These are phyloP conservation scores for Germaria angustata DNA, from an alignment of 2,888 invertebrate species.

Conservation along the genomic window DNA sequence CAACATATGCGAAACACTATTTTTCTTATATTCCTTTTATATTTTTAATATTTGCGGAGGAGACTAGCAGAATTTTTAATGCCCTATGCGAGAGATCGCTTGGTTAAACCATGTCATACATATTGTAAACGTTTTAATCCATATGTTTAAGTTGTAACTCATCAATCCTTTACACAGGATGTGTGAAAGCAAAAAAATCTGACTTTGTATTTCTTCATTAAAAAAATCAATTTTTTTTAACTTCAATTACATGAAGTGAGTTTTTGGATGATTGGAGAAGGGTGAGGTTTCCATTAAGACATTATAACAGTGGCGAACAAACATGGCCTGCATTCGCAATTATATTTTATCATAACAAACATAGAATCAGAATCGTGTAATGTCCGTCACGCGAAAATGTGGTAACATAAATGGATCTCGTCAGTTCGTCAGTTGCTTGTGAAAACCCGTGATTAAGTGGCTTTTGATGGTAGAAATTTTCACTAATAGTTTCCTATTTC, in stretches of 20 bases:
- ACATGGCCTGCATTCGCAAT: too few relatives aligned
- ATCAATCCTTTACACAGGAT: conserved; percentile 21
- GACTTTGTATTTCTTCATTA: background rate
- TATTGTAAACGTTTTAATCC: conserved; percentile 14
- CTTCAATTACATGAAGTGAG: conserved; percentile 1
- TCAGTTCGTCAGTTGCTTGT: too few relatives aligned
- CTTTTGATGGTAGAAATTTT: too few relatives aligned
- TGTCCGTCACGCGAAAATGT: too few relatives aligned
- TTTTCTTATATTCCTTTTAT: background rate
- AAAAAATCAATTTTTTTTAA: background rate
- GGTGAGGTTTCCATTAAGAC: background rate
- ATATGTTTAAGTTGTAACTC: background rate
- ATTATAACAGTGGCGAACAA: background rate
- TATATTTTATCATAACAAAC: too few relatives aligned
- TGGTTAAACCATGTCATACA: background rate
- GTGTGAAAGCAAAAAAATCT: background rate
- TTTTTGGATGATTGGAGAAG: background rate
- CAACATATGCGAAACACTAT: conserved; percentile 26
- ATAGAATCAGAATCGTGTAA: too few relatives aligned
- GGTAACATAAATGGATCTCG: too few relatives aligned
- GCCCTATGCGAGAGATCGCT: background rate
- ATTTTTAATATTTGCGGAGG: background rate
- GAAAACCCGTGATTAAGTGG: too few relatives aligned
- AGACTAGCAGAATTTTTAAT: conserved; percentile 13
- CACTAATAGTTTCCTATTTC: too few relatives aligned